phyloP scores from a whole-genome alignment of 2,797 vertebrate genomes.

The Poecilia picta region DNA sequence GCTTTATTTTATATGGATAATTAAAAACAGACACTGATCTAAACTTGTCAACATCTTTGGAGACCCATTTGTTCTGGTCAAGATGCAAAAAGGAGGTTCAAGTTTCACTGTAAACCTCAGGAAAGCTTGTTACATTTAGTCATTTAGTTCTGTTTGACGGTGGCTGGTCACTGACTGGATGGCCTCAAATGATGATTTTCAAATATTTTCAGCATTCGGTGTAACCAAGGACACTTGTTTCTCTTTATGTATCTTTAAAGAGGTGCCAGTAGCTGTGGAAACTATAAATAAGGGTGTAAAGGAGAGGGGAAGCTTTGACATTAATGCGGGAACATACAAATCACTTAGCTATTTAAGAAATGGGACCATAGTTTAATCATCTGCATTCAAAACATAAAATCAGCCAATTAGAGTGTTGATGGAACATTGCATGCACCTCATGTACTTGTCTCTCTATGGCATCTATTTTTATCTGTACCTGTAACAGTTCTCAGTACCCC shows the following conservation, averaged over 20 bases:
- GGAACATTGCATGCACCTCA: neutral
- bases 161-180: too few relatives aligned
- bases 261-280: neutral
- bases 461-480: neutral
- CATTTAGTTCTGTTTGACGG: too few relatives aligned
- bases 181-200: too few relatives aligned
- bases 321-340: neutral
- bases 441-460: neutral
- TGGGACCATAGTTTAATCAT: neutral
- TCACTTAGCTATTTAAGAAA: neutral
- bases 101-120: too few relatives aligned
- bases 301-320: neutral
- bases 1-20: too few relatives aligned
- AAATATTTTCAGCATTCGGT: neutral
- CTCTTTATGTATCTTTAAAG: neutral
- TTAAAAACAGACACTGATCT: neutral
- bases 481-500: neutral
- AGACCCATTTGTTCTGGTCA: neutral
- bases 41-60: neutral
- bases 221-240: neutral
- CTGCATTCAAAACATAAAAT: neutral
- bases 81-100: too few relatives aligned
- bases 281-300: neutral
- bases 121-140: too few relatives aligned
- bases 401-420: neutral